These are phyloP conservation scores for Empidonax alnorum DNA, from an alignment of 2,113 vertebrate species.

Conservation along the genomic window DNA sequence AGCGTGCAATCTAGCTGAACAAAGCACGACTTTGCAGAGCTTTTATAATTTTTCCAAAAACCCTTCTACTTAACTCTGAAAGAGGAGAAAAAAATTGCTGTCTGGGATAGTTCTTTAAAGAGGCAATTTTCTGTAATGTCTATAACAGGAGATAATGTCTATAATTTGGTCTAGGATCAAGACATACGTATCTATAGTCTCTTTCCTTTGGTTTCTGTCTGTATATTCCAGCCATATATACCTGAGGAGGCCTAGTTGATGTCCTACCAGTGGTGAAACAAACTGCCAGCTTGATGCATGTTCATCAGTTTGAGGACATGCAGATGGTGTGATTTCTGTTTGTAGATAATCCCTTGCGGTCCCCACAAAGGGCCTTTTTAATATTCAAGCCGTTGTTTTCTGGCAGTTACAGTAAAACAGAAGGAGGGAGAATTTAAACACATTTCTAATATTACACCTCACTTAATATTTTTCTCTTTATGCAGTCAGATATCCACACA, in stretches of 20 bases:
- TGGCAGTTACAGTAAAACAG: not conserved
- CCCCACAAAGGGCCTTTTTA: not conserved
- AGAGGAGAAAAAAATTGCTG: not conserved
- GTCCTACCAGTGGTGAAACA: not conserved
- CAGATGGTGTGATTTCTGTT: not conserved
- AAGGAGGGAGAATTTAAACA: not conserved
- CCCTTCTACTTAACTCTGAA: not conserved
- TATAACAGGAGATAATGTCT: not conserved
- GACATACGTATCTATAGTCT: accelerated
- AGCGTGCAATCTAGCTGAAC: not conserved
- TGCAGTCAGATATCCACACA: not conserved
- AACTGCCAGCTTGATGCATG: not conserved
- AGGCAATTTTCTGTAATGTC: not conserved
- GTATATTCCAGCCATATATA: not conserved
- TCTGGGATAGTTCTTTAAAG: not conserved
- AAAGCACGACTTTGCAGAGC: not conserved
- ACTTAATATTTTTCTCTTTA: not conserved
- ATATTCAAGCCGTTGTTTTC: not conserved
- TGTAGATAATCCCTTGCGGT: not conserved
- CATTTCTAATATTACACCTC: not conserved
- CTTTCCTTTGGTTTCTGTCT: not conserved
- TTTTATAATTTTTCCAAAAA: not conserved
- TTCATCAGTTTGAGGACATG: not conserved
- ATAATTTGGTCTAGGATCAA: not conserved
- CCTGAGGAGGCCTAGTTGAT: not conserved